Conservation (phyloP, 2,888 invertebrate genomes). For the Eupithecia subumbrata region DNA sequence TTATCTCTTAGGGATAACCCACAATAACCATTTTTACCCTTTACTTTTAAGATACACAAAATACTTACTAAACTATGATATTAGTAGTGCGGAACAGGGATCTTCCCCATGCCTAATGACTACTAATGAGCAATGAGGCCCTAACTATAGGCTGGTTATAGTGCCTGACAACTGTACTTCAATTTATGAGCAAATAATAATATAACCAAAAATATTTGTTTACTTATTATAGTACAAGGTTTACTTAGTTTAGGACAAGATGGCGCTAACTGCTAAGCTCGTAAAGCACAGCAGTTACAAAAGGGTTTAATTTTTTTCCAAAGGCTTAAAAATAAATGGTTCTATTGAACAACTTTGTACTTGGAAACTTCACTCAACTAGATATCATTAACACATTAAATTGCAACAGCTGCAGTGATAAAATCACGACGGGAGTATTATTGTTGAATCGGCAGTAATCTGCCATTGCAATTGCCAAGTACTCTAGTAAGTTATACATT, state of each 20-base stretch:
- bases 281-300: not conserved
- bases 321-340: not conserved
- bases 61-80: too few species aligned
- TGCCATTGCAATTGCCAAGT: constrained; percentile 12
- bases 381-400: constrained; percentile 8
- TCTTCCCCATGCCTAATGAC: not conserved
- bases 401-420: constrained; percentile 17
- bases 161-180: not conserved
- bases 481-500: constrained; percentile 16
- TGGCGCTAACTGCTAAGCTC: not conserved
- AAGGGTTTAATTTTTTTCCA: too few species aligned
- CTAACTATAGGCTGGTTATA: too few species aligned
- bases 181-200: too few species aligned
- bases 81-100: not conserved
- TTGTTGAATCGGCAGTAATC: constrained; percentile 6
- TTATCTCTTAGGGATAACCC: too few species aligned
- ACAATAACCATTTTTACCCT: too few species aligned
- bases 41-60: too few species aligned
- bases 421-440: constrained; percentile 2
- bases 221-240: not conserved
- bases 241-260: not conserved
- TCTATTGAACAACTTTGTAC: not conserved
- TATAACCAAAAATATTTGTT: too few species aligned
- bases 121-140: too few species aligned
- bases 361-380: not conserved